These are phyloP conservation scores for Paradoxurus hermaphroditus DNA, from an alignment of 2,113 vertebrate species.

Conservation along the genomic window DNA sequence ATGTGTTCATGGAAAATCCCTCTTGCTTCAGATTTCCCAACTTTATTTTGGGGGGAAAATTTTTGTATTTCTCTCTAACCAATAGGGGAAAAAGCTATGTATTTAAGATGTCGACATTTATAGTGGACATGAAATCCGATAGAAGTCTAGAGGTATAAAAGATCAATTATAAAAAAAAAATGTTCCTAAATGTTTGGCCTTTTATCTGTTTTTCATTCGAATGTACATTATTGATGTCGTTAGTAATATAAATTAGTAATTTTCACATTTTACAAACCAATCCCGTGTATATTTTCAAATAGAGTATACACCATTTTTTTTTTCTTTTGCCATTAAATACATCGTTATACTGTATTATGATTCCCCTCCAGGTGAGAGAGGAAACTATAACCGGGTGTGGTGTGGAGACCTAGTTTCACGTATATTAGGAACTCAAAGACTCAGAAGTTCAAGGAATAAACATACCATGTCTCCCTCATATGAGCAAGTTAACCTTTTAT, in stretches of 20 bases:
- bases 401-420: not conserved
- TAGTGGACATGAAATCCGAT: not conserved
- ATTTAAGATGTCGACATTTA: not conserved
- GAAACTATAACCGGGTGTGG: not conserved
- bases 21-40: slow-evolving; percentile 43
- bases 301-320: not conserved
- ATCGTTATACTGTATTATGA: not conserved
- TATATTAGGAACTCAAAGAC: slow-evolving; percentile 6
- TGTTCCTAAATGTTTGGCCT: slow-evolving; percentile 44
- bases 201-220: slow-evolving; percentile 38
- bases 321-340: slow-evolving; percentile 34
- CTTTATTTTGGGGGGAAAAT: not conserved
- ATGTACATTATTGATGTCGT: not conserved
- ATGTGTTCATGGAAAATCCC: not conserved
- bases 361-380: not conserved
- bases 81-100: not conserved
- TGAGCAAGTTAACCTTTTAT: not conserved
- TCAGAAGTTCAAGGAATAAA: slow-evolving; percentile 6
- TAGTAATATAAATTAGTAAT: not conserved
- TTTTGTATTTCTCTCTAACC: slow-evolving; percentile 36
- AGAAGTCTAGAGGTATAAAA: not conserved
- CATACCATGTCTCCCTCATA: not conserved
- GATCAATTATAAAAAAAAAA: slow-evolving; percentile 6
- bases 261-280: slow-evolving; percentile 34
- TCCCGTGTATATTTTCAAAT: slow-evolving; percentile 13